These are phyloP conservation scores for Leuctra nigra DNA, from an alignment of 2,888 invertebrate species.

Conservation along the genomic window DNA sequence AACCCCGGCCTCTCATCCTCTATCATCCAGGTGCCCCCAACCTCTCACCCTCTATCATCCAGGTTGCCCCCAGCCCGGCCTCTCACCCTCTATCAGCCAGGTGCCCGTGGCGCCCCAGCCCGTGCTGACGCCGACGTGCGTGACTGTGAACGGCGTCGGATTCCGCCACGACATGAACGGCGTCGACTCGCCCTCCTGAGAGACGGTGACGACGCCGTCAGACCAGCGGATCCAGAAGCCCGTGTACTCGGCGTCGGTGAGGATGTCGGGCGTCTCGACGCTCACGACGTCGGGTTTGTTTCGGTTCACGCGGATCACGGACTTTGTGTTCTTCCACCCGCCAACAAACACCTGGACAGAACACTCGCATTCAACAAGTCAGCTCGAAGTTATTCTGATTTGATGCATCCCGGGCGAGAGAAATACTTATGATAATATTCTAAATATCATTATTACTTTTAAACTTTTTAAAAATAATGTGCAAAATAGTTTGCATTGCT, in stretches of 20 bases:
- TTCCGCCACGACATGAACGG: conserved; percentile 32
- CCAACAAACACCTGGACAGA: conserved; percentile 59
- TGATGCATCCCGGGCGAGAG: no score
- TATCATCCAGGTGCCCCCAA: no score
- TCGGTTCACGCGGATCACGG: conserved; percentile 55
- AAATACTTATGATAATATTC: no score
- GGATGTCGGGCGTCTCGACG: conserved; percentile 31
- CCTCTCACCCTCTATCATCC: no score
- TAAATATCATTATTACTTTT: no score
- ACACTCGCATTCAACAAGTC: no score
- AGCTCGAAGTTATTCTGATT: no score
- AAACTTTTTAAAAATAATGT: no score
- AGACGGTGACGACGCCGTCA: conserved; percentile 20
- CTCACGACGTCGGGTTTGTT: conserved; percentile 40
- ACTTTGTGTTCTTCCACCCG: conserved; percentile 59
- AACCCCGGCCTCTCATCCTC: no score
- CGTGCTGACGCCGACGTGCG: conserved; percentile 34
- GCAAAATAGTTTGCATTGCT: no score
- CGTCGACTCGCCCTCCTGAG: conserved; percentile 30
- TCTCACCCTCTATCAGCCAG: conserved; percentile 28
- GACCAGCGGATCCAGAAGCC: conserved; percentile 25
- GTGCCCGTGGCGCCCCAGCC: conserved; percentile 34
- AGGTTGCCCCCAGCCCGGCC: no score
- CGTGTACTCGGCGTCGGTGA: conserved; percentile 20
- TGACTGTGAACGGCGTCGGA: conserved; percentile 32